Base-by-base conservation (phyloP, 2,113 vertebrate genomes). In the Cinclus cinclus region DNA sequence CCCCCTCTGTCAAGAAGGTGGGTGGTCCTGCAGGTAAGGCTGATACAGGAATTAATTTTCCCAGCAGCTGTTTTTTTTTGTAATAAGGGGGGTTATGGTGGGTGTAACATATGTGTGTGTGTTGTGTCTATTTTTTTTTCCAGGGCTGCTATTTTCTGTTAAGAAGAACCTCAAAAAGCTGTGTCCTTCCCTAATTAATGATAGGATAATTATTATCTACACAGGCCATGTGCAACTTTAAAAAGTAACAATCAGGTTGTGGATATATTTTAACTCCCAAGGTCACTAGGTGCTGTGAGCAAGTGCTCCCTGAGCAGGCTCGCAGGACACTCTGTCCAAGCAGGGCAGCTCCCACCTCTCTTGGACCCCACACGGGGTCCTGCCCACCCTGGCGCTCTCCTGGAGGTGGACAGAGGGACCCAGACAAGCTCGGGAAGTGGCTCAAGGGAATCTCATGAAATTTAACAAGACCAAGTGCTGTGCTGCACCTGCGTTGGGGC, bases 51-150 rank as follows among this genome's bases (percentile, higher is more conserved):
- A 53, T 19, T 17, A 1, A 25, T 37, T 52, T 46, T 65, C 12
- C 35, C 13, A 52, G 4, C 39, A 76, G 11, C 11, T 64, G 11
- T 37, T 68, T 53, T 83, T 37, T 21, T 24, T 23, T 44, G 31
- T 49, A 81, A 44, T 6, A 50, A 33, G 7, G 24, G 18, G 3
- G 2, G 2, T 17, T 5, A 5, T 30, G 37, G 31, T 44, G 8
- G 12, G 12, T 70, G 7, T 22, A 14, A 52, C 18, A 50, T 11
- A 14, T 9, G 4, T 11, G 4, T 27, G 3, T 39, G 2, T 11
- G 3, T 41, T n/a, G 7, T 10, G 6, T 21, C 2, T 35, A 1
- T 15, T 13, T 30, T 60, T 37, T 22, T 19, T 2, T 1, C 10
- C n/a, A 85, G 28, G 30, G 33, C n/a, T 74, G 25, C 23, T 60